Evolutionary conservation across 2,888 invertebrate genomes (phyloP).

Genomic region (Anoplius nigerrimus): DNA sequence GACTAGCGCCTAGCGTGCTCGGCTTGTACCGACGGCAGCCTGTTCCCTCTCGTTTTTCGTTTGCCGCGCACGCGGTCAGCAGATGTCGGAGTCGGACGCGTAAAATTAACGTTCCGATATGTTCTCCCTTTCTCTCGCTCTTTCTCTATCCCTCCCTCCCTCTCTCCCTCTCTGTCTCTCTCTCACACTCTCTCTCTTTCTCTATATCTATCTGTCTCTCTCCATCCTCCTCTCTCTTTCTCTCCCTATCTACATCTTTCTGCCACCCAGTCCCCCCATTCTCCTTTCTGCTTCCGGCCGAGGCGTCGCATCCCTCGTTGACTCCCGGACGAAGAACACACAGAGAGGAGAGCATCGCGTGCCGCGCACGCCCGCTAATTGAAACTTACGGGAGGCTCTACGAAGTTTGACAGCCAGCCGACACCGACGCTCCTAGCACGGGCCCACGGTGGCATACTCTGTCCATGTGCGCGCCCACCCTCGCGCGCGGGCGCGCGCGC

Average conservation of each 20-base stretch:
- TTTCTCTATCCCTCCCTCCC: background rate
- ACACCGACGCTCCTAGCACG: conserved; percentile 8
- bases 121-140: background rate
- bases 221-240: background rate
- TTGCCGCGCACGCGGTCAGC: conserved; percentile 28
- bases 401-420: conserved; percentile 43
- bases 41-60: conserved; percentile 14
- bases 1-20: conserved; percentile 8
- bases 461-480: too few species aligned
- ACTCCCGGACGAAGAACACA: conserved; percentile 19
- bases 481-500: too few species aligned
- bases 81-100: conserved; percentile 26
- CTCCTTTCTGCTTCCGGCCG: conserved; percentile 5
- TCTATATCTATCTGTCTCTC: background rate
- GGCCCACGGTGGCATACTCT: background rate
- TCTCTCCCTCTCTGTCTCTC: too few species aligned
- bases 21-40: background rate
- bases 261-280: background rate
- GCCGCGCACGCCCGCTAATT: conserved; percentile 15
- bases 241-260: background rate
- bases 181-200: background rate
- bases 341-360: conserved; percentile 2
- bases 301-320: conserved; percentile 1
- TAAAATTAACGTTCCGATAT: conserved; percentile 17
- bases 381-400: conserved; percentile 35